Conservation (phyloP, 2,113 vertebrate species). For the Noctilio leporinus region DNA sequence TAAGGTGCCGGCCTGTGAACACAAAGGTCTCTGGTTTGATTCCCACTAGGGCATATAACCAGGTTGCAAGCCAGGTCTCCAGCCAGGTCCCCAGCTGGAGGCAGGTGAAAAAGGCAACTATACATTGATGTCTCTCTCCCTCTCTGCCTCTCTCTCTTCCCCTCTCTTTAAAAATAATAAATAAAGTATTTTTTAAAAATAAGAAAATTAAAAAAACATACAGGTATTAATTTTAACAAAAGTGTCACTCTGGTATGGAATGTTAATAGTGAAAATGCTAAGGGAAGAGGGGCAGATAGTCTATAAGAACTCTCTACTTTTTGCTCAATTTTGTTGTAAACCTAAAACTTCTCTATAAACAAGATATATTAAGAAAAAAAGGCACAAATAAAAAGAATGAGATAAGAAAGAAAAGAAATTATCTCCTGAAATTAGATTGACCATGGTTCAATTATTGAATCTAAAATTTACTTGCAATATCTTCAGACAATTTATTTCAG, state of each 20-base stretch:
- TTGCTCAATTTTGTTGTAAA: neutral
- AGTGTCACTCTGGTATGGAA: neutral
- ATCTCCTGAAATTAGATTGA: conserved; percentile 10
- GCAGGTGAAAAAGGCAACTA: too few relatives aligned
- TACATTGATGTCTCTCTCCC: too few relatives aligned
- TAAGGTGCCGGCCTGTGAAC: too few relatives aligned
- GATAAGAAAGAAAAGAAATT: neutral
- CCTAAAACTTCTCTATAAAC: neutral
- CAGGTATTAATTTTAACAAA: neutral
- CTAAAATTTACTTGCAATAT: conserved; percentile 1
- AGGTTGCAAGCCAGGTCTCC: too few relatives aligned
- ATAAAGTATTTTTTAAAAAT: neutral
- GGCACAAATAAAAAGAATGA: neutral
- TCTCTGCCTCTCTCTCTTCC: too few relatives aligned
- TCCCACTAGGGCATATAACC: too few relatives aligned
- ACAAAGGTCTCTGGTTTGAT: too few relatives aligned
- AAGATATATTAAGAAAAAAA: neutral
- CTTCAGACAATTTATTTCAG: neutral
- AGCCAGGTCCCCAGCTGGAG: too few relatives aligned
- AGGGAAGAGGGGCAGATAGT: neutral
- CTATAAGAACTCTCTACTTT: neutral
- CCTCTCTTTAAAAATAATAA: too few relatives aligned
- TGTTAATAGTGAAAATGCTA: neutral
- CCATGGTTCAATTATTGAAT: neutral
- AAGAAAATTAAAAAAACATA: neutral